Evolutionary conservation across 37 sponge, comb jelly and placozoan species (phyloP).

Genomic region (Beroe ovata): DNA sequence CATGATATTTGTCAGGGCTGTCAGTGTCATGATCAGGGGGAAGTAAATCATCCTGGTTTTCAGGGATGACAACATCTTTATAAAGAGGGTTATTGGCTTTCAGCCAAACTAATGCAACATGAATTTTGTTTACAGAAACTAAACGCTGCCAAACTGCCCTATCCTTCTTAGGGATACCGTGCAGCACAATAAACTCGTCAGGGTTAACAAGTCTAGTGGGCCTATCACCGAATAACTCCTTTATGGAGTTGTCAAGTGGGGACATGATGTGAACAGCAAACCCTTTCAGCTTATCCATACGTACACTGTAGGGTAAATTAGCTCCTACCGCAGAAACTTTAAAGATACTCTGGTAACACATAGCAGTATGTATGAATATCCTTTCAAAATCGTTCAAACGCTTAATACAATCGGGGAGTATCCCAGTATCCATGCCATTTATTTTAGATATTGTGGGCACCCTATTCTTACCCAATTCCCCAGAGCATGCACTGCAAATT

Average conservation of each 20-base stretch:
- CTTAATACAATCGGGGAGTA: neutral
- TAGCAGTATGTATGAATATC: neutral
- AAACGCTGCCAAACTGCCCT: neutral
- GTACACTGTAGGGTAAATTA: neutral
- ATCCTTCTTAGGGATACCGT: slow-evolving; percentile 12
- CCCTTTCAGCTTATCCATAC: neutral
- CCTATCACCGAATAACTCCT: neutral
- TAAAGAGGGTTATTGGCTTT: neutral
- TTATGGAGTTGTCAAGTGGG: neutral
- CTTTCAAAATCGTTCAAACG: neutral
- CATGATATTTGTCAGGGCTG: too few relatives aligned
- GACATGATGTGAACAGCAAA: neutral
- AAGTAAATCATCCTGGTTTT: neutral
- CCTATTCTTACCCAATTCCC: neutral
- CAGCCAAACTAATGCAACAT: neutral
- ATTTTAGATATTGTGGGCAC: neutral
- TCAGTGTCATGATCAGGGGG: neutral
- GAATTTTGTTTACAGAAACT: neutral
- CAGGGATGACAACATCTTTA: neutral
- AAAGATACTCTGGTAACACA: neutral
- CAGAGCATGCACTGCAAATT: neutral
- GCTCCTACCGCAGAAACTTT: neutral
- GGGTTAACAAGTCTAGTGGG: neutral
- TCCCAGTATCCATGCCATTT: slow-evolving; percentile 6
- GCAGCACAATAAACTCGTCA: neutral